Base-by-base conservation (phyloP, 2,113 vertebrate species). In the Hylia prasina region DNA sequence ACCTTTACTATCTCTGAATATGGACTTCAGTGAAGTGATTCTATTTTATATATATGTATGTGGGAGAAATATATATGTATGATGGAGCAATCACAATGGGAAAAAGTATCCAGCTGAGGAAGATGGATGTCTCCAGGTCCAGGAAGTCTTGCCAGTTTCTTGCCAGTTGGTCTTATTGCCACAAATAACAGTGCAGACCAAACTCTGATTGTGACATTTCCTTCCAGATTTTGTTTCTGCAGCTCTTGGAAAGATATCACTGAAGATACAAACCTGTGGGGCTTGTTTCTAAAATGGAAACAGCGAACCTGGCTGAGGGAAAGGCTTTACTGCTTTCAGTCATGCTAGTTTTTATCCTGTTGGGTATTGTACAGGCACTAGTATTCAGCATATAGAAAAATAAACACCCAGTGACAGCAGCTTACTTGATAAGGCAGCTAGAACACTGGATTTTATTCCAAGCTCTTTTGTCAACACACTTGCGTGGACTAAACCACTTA, bases 381-480 rank as follows among this genome's bases (percentile, higher is more conserved):
- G 28, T 31, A 78, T 86, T 85, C 70, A 73, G 25, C 8, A 53
- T 60, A 48, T 27, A 72, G 13, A 80, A 73, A 93, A 87, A 82
- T 27, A 93, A 80, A 57, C 27, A 51, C 22, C 5, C 7, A 22
- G 13, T 65, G 61, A 61, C 35, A 69, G 53, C 1, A 4, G 11
- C 58, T 79, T 71, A 89, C n/a, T 42, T 75, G 48, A 72, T 31
- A 92, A 24, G 11, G 30, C 33, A 87, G 39, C 16, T 21, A 51
- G 58, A 90, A 83, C 58, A 47, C 31, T 30, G 53, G 17, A 25
- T 16, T 85, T 92, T 85, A 69, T 83, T 90, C 53, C 57, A 83
- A 50, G 21, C 2, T 79, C 69, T 92, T 86, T 84, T 57, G 70
- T 75, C 60, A 87, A 50, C 20, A 47, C 19, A 30, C 22, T 48